Evolutionary conservation across 2,888 invertebrate genomes (phyloP).

Genomic region (Drosophila basisetae): DNA sequence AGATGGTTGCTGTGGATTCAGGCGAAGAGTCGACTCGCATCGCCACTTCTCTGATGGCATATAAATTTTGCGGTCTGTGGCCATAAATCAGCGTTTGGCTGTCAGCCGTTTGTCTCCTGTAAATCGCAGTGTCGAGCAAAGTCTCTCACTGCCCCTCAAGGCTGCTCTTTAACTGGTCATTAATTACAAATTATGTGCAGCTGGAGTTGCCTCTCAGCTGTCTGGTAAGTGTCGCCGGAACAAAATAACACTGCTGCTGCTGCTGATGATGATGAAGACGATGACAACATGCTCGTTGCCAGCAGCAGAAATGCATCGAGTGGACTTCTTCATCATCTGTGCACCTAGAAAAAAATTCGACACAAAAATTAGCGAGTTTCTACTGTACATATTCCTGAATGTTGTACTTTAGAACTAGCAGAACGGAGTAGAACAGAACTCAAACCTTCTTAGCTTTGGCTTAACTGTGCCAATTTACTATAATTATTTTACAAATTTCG

Average conservation of each 20-base stretch:
- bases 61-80: slow-evolving; percentile 81
- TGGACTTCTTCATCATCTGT: slow-evolving; percentile 23
- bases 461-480: too few species aligned
- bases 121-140: slow-evolving; percentile 62
- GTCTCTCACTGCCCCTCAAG: slow-evolving; percentile 51
- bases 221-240: slow-evolving; percentile 70
- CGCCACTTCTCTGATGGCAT: slow-evolving; percentile 73
- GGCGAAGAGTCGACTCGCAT: slow-evolving; percentile 52
- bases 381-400: too few species aligned
- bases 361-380: background rate
- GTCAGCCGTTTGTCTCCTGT: slow-evolving; percentile 69
- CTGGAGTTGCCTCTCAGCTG: slow-evolving; percentile 55
- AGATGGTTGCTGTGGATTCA: slow-evolving; percentile 42
- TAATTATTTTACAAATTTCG: too few species aligned
- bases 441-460: too few species aligned
- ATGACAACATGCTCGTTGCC: slow-evolving; percentile 38
- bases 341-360: background rate
- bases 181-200: slow-evolving; percentile 80
- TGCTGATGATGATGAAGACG: slow-evolving; percentile 12
- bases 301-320: slow-evolving; percentile 4
- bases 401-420: too few species aligned
- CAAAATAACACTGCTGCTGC: slow-evolving; percentile 74
- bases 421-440: too few species aligned
- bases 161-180: slow-evolving; percentile 77
- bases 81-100: slow-evolving; percentile 84